Base-by-base conservation (phyloP, 1,140 invertebrate species). In the Diploscapter pachys region DNA sequence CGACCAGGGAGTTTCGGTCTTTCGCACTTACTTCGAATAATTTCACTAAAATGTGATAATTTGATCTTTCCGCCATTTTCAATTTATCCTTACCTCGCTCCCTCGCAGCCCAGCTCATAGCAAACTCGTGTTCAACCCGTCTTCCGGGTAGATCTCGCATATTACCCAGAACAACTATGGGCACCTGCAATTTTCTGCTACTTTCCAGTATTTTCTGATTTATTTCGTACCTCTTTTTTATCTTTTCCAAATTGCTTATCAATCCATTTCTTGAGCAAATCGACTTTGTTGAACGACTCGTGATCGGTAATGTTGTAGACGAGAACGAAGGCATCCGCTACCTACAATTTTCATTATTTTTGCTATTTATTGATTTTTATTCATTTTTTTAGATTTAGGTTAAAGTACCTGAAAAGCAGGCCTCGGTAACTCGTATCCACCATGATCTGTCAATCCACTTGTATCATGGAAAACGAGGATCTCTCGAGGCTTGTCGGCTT, bases 261-360 rank as follows among this genome's bases (percentile, higher is more conserved):
- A 52, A 85, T 79, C 68, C 71, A 79, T 66, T 85, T 85, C 72
- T 84, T 85, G 4, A 85, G 51, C 31, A 78, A 48, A 75, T 83
- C 83, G n/a, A 85, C 73, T 65, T 71, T 51, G 63, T 81, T 81
- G 69, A 85, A 85, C 5, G 82, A 81, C 48, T 83, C 82, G 48
- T 73, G 63, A 74, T 85, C 81, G 5, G 68, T 63, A 8, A 86
- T 80, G 4, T 80, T 80, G 65, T 82, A 85, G 11, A 85, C 80
- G 5, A 85, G 67, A 62, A 85, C 71, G 63, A 85, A 85, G 4
- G 84, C 82, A 73, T 85, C 83, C 4, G 83, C 84, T 31, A 86
- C 77, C 72, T 83, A 57, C 53, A 83, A 54, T n/a, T 63, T 9
- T 72, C 13, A 8, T 77, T 11, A 80, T 59, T 59, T 1, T 1